These are phyloP conservation scores for Leucosticte australis DNA, from an alignment of 2,113 vertebrate species.

Conservation along the genomic window DNA sequence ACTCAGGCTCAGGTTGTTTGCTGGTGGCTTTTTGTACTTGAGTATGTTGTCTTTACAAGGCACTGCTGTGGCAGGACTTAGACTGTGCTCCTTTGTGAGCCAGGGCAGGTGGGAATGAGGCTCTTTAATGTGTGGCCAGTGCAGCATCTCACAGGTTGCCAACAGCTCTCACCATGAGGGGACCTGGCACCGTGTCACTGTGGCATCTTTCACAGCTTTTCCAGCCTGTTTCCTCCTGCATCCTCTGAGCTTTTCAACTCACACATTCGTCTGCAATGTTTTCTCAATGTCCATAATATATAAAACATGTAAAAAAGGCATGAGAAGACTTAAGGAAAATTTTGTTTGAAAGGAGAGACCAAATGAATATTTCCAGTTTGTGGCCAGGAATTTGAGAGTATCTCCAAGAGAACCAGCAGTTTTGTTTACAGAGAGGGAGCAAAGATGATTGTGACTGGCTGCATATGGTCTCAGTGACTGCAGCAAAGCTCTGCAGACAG, in stretches of 20 bases:
- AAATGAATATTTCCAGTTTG: background rate
- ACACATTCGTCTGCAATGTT: background rate
- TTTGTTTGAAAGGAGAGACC: background rate
- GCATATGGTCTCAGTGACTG: background rate
- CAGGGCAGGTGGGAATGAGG: background rate
- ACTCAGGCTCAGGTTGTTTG: background rate
- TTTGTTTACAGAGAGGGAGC: background rate
- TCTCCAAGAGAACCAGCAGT: background rate
- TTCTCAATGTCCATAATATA: background rate
- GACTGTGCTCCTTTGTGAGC: background rate
- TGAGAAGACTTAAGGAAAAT: background rate
- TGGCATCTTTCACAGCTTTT: background rate
- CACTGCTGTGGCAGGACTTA: background rate
- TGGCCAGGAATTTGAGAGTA: background rate
- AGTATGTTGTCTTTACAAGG: background rate
- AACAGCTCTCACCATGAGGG: background rate
- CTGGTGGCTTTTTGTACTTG: background rate
- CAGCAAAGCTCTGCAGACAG: conserved; percentile 62
- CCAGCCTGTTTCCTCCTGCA: background rate
- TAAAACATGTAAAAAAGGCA: background rate
- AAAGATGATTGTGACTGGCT: background rate
- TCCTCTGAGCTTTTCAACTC: background rate
- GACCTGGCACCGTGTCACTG: background rate
- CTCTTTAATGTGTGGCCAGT: background rate
- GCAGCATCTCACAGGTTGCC: background rate